phyloP scores from a whole-genome alignment of 2,888 invertebrate species.

The Andrena praecox region DNA sequence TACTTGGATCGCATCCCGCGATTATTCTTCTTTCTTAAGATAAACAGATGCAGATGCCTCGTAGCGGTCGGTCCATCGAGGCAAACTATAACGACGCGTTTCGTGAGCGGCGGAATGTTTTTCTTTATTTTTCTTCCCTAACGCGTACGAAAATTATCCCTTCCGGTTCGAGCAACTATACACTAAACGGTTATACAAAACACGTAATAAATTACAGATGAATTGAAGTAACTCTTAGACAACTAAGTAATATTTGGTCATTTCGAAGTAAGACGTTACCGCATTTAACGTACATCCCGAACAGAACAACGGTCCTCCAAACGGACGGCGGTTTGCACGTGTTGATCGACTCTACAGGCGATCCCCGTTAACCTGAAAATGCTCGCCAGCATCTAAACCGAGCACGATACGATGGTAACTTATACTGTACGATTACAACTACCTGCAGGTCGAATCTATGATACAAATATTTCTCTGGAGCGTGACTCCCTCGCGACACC shows the following conservation, averaged over 20 bases:
- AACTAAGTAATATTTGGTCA: conserved; percentile 84
- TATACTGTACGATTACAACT: conserved; percentile 56
- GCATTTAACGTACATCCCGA: conserved; percentile 31
- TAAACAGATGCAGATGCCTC: conserved; percentile 2
- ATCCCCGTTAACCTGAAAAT: neutral
- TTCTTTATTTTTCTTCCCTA: neutral
- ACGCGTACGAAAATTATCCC: conserved; percentile 9
- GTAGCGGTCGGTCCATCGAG: neutral
- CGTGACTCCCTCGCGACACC: neutral
- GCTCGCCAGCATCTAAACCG: conserved; percentile 21
- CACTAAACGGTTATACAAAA: conserved; percentile 68
- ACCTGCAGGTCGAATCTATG: conserved; percentile 49
- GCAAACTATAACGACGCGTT: neutral
- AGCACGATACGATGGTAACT: conserved; percentile 65
- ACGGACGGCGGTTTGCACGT: neutral
- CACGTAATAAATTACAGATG: conserved; percentile 80
- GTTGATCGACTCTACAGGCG: conserved; percentile 6
- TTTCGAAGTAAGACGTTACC: conserved; percentile 71
- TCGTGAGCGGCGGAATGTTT: conserved; percentile 32
- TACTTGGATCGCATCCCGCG: conserved; percentile 24
- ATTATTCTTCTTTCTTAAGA: conserved; percentile 27
- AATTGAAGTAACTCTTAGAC: conserved; percentile 74
- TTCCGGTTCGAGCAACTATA: conserved; percentile 40
- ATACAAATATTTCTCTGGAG: conserved; percentile 47
- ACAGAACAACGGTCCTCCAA: conserved; percentile 11